phyloP scores from a whole-genome alignment of 2,797 vertebrate species.

The Nannoperca obscura region DNA sequence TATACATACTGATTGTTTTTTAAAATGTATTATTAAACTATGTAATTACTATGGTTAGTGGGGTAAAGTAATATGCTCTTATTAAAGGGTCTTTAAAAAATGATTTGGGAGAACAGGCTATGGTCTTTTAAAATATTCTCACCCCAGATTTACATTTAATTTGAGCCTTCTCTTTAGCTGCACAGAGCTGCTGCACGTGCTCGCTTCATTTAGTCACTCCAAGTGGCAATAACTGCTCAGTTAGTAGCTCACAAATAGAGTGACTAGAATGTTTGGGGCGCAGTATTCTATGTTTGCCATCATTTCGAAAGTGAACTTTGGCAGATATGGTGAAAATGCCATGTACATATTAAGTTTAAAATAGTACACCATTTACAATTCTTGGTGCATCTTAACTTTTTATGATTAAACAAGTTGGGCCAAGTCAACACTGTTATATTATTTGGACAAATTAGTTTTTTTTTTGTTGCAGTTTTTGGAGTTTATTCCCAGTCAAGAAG shows the following conservation, averaged over 20 bases:
- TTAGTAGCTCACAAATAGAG: neutral
- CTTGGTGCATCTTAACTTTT: neutral
- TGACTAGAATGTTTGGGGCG: neutral
- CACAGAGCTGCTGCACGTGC: no score
- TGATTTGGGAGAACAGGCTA: no score
- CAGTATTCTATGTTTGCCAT: neutral
- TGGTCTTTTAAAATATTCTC: no score
- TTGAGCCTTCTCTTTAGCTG: no score
- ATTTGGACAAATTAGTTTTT: no score
- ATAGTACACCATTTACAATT: neutral
- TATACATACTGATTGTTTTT: conserved; percentile 26
- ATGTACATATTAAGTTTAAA: neutral
- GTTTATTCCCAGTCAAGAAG: neutral
- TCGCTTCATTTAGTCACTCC: neutral
- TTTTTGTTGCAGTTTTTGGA: neutral
- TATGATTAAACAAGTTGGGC: neutral
- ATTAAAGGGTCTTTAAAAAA: neutral
- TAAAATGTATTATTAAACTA: neutral
- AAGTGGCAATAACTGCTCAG: neutral
- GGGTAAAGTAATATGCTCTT: neutral
- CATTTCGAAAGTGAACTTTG: neutral
- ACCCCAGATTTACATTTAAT: neutral
- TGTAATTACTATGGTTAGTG: neutral
- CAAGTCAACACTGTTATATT: neutral
- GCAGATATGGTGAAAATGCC: neutral